Conservation (phyloP, 2,797 vertebrate species). For the Phrynocephalus guinanensis region DNA sequence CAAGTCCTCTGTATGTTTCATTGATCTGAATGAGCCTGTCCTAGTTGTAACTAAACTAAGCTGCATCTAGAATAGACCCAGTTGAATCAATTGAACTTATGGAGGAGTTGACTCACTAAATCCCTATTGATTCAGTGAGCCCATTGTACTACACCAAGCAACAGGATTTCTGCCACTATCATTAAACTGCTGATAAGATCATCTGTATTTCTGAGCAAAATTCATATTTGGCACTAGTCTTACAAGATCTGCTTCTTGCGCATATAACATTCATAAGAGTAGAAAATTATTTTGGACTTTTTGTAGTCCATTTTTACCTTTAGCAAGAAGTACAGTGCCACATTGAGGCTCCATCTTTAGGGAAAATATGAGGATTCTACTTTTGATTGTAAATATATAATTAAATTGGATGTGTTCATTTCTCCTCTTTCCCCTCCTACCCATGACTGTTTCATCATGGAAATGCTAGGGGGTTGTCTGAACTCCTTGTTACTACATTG, state of each 20-base stretch:
- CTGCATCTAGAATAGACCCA: too few species aligned
- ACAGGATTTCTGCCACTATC: too few species aligned
- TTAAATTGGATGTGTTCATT: not conserved
- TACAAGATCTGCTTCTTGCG: not conserved
- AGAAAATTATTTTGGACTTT: not conserved
- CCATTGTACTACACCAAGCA: too few species aligned
- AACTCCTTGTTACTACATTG: not conserved
- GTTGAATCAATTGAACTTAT: too few species aligned
- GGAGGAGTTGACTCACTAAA: too few species aligned
- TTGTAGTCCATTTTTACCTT: not conserved
- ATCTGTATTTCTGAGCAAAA: not conserved
- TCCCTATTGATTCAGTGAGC: too few species aligned
- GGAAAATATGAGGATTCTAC: not conserved
- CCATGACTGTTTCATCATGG: not conserved
- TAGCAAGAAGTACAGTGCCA: not conserved
- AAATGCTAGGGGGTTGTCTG: slow-evolving; percentile 4
- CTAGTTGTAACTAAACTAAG: too few species aligned
- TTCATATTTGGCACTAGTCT: not conserved
- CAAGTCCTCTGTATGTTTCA: too few species aligned
- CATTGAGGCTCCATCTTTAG: not conserved
- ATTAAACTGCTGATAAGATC: not conserved
- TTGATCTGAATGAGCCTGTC: too few species aligned
- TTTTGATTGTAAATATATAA: not conserved
- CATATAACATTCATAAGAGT: not conserved
- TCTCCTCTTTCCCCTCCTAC: not conserved